Evolutionary conservation across 1,140 invertebrate species (phyloP), one percentile per base, ranked within the genome.

Genomic region (Psilanteris sp.): DNA sequence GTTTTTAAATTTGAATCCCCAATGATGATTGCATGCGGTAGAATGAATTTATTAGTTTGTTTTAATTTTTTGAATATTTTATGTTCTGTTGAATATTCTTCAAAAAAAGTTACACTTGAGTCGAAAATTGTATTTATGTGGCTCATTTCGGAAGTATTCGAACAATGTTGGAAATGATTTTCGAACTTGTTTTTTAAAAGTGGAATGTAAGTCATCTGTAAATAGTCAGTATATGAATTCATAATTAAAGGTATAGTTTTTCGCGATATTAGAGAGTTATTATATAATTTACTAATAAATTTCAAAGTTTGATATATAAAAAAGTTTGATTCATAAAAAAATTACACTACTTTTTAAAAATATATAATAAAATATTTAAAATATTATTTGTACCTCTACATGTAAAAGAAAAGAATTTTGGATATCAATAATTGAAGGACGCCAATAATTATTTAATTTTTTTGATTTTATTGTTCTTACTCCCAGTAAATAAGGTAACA

Each of bases 81-180:
- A 13, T 31, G 14, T 18, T 46, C 26, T 20, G 43, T 46, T 10
- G 9, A 4, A 29, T 18, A 29, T 7, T 44, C 24, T 29, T 44
- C 1, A 3, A 44, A 44, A 0, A 44, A 5, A n/a, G 13, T 9
- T 1, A 7, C n/a, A 10, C 29, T 44, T 2, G 6, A 7, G 16
- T 44, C 5, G 15, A 44, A 44, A 29, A 44, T 16, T 44, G 8
- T 9, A 29, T 29, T 15, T 13, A 44, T 27, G n/a, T 44, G 22
- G 4, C 29, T 6, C 8, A 29, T 15, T 16, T 44, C 41, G 9
- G 6, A 8, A 26, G 2, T 44, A 15, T 44, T 14, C 7, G 41
- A 16, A 44, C 41, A 27, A 26, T 2, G 0, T 44, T 29, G 5
- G 7, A 44, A 44, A 44, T 44, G 41, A n/a, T 44, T 29, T 29